Evolutionary conservation across 2,888 invertebrate species (phyloP), one percentile per base, ranked within the genome.

Genomic region (Ectemnius continuus): DNA sequence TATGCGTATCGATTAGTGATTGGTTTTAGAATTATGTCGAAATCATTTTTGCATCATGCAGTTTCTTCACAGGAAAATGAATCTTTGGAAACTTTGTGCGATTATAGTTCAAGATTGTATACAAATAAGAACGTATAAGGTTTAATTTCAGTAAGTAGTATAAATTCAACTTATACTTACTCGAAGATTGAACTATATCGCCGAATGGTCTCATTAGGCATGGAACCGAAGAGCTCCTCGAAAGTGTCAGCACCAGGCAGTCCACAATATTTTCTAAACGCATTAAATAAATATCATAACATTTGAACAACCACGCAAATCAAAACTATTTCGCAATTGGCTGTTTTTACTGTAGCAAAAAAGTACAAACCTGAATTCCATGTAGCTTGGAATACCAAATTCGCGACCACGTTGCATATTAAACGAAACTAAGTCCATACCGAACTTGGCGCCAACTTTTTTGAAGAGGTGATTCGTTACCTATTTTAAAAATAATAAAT

Each of bases 351-450:
- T 6, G 3, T 4, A 28, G 6, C 57, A 56, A 75, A 18, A 61
- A 14, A 4, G 0, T 16, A 63, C 82, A 56, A 83, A 92, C 92
- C 92, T 94, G 92, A 95, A 97, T 90, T 97, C 97, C 96, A 97
- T 97, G 91, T 97, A 98, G 65, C 97, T 96, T 52, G 97, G 97
- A 69, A 97, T 92, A 75, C 97, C 98, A 84, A 97, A 97, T 89
- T 98, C 98, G 76, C 98, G 94, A 63, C 97, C 97, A 88, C 98
- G 93, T 91, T 97, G 97, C 96, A 98, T 97, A 90, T 98, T 98
- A 89, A 98, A 96, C 11, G 97, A 96, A 16, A 97, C 97, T 86
- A 98, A 92, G 91, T 98, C 97, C 94, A 97, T 94, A 80, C 97
- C 97, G 87, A 95, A 96, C 70, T 95, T 92, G n/a, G 94, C 93